Evolutionary conservation across 2,113 vertebrate genomes (phyloP).

Genomic region (Lepus timidus): DNA sequence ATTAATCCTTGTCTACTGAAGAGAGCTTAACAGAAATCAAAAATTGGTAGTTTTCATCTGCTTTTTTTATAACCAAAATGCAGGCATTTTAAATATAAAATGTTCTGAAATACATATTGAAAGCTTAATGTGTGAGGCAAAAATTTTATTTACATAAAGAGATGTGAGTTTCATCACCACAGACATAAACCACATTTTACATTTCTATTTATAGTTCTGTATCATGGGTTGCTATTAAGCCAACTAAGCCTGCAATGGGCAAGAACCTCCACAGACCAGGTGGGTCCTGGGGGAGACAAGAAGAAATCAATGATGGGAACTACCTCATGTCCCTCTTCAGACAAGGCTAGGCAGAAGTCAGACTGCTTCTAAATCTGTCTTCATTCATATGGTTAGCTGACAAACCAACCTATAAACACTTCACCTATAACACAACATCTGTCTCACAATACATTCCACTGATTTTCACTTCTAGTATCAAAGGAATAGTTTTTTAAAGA

Average conservation of each 20-base stretch:
- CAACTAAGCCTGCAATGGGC: neutral
- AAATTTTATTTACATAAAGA: neutral
- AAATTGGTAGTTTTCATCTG: conserved; percentile 29
- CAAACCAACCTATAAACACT: neutral
- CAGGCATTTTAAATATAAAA: conserved; percentile 49
- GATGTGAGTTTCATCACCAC: conserved; percentile 35
- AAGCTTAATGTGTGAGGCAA: conserved; percentile 49
- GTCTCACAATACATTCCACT: neutral
- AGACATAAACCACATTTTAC: conserved; percentile 54
- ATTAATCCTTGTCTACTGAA: neutral
- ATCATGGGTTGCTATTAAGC: neutral
- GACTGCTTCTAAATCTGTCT: neutral
- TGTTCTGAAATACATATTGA: conserved; percentile 49
- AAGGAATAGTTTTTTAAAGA: conserved; percentile 37
- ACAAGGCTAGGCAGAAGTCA: neutral
- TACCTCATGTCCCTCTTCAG: neutral
- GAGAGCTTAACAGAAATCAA: neutral
- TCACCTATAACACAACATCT: neutral
- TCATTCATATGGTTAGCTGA: neutral
- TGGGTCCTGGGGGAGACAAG: neutral
- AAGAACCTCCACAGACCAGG: neutral
- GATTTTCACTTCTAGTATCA: neutral
- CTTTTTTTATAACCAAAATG: conserved; percentile 42
- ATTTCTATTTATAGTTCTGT: conserved; percentile 18
- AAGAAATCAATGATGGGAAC: neutral